Base-by-base conservation (phyloP, 2,888 invertebrate genomes). In the Nesidiocoris tenuis region DNA sequence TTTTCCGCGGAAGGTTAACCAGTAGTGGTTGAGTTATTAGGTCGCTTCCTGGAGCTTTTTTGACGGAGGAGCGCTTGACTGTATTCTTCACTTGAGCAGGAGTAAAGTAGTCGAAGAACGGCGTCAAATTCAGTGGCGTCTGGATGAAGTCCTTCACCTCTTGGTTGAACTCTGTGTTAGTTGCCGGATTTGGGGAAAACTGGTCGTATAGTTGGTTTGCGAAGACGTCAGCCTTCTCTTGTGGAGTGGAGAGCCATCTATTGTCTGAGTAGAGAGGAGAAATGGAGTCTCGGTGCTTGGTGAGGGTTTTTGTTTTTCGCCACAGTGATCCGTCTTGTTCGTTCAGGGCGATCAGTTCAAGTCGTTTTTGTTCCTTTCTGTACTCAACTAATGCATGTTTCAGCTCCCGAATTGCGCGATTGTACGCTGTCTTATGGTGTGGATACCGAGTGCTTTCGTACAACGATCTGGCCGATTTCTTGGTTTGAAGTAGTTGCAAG, bases 161-260 rank as follows among this genome's bases (percentile, higher is more conserved):
- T 19, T 22, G 18, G 57, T 56, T 56, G 57, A 70, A 70, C 59
- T 70, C 22, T 9, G 9, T 9, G 22, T 57, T 22, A 0, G 16
- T 57, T 1, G 24, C 21, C 9, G 59, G 68, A 23, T 57, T 56
- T 0, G 59, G 59, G 7, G 59, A 55, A 23, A 70, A 70, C 22
- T 70, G 59, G 5, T 70, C 68, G 3, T 23, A 56, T 22, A 70
- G 68, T n/a, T 22, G 24, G 1, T 70, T 18, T 7, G 55, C 17
- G n/a, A 55, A 67, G 21, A 67, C 3, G 12, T 67, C 54, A n/a
- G 18, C 67, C 19, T 67, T 67, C 54, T 67, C 67, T 67, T 67
- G 67, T 5, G 67, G 16, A 54, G 67, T 7, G 1, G 17, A 17
- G 25, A 24, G 24, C 25, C 25, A 25, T 23, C 18, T 23, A 24